phyloP scores from a whole-genome alignment of 2,113 vertebrate species.

The Poeciliopsis prolifica region DNA sequence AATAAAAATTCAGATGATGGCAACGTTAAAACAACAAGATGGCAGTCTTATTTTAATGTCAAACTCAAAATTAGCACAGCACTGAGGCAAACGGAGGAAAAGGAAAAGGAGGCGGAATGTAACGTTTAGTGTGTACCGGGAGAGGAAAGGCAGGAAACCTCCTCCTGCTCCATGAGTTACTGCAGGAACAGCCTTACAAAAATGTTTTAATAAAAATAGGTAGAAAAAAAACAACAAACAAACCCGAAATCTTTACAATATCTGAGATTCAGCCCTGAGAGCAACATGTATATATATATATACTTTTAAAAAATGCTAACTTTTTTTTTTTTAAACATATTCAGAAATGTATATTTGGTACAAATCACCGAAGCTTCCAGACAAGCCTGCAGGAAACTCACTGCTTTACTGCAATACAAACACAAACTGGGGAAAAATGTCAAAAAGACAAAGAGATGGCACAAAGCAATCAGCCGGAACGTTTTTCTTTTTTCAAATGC shows the following conservation, averaged over 20 bases:
- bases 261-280: constrained; percentile 79
- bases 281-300: constrained; percentile 39
- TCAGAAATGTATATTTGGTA: constrained; percentile 58
- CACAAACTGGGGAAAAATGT: background rate
- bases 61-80: constrained; percentile 22
- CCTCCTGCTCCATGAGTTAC: constrained; percentile 25
- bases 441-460: constrained; percentile 50
- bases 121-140: constrained; percentile 28
- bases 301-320: constrained; percentile 19
- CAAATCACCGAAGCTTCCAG: constrained; percentile 7
- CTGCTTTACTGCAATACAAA: constrained; percentile 13
- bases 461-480: constrained; percentile 21
- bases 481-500: constrained; percentile 3
- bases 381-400: background rate
- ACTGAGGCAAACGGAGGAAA: constrained; percentile 15
- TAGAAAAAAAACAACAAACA: background rate
- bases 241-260: constrained; percentile 39
- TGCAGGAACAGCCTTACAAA: background rate
- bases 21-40: constrained; percentile 19
- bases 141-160: constrained; percentile 10
- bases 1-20: constrained; percentile 15
- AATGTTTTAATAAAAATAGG: background rate
- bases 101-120: constrained; percentile 60
- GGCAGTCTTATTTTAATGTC: constrained; percentile 24
- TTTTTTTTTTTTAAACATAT: constrained; percentile 21